Evolutionary conservation across 2,797 vertebrate species (phyloP).

Genomic region (Pangasius krempfi): DNA sequence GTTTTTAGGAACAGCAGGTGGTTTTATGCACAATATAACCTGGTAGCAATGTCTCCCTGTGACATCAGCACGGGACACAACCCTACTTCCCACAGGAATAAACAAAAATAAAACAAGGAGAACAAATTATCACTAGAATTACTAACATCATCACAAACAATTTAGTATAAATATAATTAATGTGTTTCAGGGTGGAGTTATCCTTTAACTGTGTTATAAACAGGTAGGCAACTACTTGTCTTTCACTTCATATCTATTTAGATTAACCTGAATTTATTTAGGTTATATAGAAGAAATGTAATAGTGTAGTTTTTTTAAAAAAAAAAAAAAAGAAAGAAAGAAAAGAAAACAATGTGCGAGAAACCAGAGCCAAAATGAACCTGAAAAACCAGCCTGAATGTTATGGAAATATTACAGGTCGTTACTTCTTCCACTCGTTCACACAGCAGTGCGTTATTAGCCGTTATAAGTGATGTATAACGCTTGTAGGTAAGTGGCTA

Average conservation of each 20-base stretch:
- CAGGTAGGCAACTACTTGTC: not conserved
- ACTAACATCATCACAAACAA: too few species aligned
- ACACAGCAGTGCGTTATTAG: conserved; percentile 1
- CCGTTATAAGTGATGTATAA: not conserved
- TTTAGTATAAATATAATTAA: not conserved
- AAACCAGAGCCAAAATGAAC: not conserved
- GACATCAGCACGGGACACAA: not conserved
- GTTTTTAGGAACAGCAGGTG: too few species aligned
- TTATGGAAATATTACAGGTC: not conserved
- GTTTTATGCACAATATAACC: not conserved
- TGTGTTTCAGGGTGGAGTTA: not conserved
- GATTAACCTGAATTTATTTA: not conserved
- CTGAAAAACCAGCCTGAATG: not conserved
- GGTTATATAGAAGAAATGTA: not conserved
- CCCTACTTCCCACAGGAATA: not conserved
- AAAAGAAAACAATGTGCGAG: too few species aligned
- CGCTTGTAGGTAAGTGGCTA: not conserved
- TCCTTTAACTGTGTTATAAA: not conserved
- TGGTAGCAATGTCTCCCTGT: not conserved
- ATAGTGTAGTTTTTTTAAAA: not conserved
- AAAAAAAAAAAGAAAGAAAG: not conserved
- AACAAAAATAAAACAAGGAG: not conserved
- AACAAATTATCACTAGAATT: not conserved
- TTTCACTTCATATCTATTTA: not conserved
- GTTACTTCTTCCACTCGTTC: not conserved